These are phyloP conservation scores for Calosoma granatense DNA, from an alignment of 1,140 invertebrate species.

Conservation along the genomic window DNA sequence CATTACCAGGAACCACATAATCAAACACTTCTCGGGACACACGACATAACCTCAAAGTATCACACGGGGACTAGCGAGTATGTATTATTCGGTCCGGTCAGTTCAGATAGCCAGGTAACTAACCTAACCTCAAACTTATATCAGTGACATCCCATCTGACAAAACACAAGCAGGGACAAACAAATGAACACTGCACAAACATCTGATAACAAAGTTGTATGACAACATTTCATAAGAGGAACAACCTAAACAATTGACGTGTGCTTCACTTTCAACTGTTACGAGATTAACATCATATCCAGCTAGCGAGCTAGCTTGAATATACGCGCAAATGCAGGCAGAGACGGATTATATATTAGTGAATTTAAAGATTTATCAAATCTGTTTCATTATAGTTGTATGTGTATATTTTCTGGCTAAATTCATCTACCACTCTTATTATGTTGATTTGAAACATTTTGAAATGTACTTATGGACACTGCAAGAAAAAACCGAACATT, in stretches of 20 bases:
- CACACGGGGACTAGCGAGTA: not conserved
- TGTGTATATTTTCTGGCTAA: too few relatives aligned
- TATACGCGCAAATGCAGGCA: slow-evolving; percentile 19
- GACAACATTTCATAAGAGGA: slow-evolving; percentile 28
- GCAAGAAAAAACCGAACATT: too few relatives aligned
- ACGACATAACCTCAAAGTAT: not conserved
- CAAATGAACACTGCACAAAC: slow-evolving; percentile 12
- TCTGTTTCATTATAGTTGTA: too few relatives aligned
- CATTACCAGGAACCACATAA: not conserved
- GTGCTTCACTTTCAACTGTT: slow-evolving; percentile 23
- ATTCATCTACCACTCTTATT: too few relatives aligned
- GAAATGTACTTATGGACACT: too few relatives aligned
- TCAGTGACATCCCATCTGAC: slow-evolving; percentile 5
- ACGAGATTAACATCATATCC: not conserved
- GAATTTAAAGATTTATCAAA: too few relatives aligned
- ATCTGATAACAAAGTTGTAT: slow-evolving; percentile 27
- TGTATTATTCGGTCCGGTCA: not conserved
- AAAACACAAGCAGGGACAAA: not conserved
- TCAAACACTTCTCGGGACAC: not conserved
- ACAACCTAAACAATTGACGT: slow-evolving; percentile 24
- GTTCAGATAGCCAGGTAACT: too few relatives aligned
- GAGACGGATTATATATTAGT: too few relatives aligned
- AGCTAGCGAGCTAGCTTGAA: slow-evolving; percentile 7
- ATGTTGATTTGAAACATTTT: too few relatives aligned
- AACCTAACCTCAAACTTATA: too few relatives aligned